Evolutionary conservation across 30 jellyfish, hydroid and myxozoan species (phyloP).

Genomic region (Cassiopea xamachana): DNA sequence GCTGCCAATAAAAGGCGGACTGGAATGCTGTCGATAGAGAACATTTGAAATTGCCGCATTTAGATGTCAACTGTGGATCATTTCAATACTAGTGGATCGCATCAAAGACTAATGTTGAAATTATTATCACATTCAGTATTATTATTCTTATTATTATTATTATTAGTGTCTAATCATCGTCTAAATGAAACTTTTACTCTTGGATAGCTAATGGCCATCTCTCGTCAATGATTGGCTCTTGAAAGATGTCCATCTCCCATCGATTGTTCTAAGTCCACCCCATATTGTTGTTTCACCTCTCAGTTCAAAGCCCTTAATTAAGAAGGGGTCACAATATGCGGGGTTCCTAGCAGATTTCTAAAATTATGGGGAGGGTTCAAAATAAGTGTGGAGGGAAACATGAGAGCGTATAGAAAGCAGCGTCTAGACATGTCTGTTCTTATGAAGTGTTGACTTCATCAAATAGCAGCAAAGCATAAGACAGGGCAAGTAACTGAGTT

Average conservation of each 20-base stretch:
- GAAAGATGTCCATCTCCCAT: no score
- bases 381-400: no score
- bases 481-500: not conserved
- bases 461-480: not conserved
- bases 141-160: no score
- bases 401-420: not conserved
- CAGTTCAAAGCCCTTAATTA: no score
- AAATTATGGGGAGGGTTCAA: no score
- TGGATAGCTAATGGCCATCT: not conserved
- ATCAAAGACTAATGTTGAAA: not conserved
- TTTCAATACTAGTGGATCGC: not conserved
- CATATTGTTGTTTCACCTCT: no score
- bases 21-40: not conserved
- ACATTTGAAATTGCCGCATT: not conserved
- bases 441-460: not conserved
- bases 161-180: not conserved
- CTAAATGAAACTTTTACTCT: not conserved
- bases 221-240: no score
- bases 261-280: no score
- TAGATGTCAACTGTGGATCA: not conserved
- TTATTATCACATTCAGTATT: not conserved
- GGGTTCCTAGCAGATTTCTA: no score
- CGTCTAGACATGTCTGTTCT: no score
- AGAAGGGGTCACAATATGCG: no score
- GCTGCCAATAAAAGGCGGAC: conserved; percentile 74